A percentile compares a stretch with the other conserved stretches of the same genome.
Conservation (phyloP, 2,888 invertebrate genomes). For the Metellina segmentata region DNA sequence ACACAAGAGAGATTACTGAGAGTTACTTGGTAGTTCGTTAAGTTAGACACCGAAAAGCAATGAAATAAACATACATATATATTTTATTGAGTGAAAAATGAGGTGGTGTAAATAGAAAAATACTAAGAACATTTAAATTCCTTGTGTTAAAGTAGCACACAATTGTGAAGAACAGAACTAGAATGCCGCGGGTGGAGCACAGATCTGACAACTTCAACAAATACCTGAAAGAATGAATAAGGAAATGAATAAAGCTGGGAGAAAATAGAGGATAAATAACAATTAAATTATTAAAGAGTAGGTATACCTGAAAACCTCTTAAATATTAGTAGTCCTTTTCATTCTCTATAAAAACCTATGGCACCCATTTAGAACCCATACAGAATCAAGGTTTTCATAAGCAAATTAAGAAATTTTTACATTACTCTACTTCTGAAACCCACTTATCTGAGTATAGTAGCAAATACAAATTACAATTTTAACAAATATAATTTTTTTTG, state of each 20-base stretch:
- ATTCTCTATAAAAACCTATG: too few species aligned
- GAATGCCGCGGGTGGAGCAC: slow-evolving; percentile 69
- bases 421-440: too few species aligned
- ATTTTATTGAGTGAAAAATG: slow-evolving; percentile 65
- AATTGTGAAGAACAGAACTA: slow-evolving; percentile 35
- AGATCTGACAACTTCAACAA: slow-evolving; percentile 74
- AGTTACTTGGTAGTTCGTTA: not conserved
- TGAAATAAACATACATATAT: slow-evolving; percentile 45
- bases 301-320: too few species aligned
- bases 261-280: too few species aligned
- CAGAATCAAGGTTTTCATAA: too few species aligned
- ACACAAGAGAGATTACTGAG: not conserved
- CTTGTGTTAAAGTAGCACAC: slow-evolving; percentile 34
- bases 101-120: slow-evolving; percentile 60
- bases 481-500: too few species aligned
- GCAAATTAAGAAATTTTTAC: too few species aligned
- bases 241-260: not conserved
- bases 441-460: too few species aligned
- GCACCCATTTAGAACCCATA: too few species aligned
- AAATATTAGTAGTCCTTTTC: too few species aligned
- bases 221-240: slow-evolving; percentile 60
- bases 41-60: not conserved
- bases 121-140: slow-evolving; percentile 45
- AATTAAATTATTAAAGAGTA: too few species aligned
- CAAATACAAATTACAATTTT: too few species aligned